phyloP scores from a whole-genome alignment of 1,140 invertebrate genomes.

The Magallana gigas region DNA sequence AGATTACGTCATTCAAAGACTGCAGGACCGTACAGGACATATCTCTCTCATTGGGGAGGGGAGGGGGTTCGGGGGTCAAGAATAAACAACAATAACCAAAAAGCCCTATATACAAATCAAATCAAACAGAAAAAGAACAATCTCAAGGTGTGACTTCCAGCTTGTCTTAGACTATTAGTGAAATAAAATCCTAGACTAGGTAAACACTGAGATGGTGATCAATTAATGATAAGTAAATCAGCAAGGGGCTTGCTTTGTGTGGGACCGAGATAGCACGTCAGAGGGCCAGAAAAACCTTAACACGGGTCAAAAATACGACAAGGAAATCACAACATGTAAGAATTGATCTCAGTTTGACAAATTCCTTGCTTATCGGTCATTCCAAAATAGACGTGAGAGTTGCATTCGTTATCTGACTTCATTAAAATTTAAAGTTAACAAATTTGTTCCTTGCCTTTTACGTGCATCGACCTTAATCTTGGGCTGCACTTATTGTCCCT shows the following conservation, averaged over 20 bases:
- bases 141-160: not conserved
- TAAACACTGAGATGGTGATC: conserved; percentile 21
- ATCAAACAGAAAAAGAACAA: not conserved
- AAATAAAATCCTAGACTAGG: not conserved
- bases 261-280: not conserved
- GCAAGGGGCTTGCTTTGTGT: not conserved
- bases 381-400: not conserved
- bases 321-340: conserved; percentile 25
- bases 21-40: too few species aligned
- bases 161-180: not conserved
- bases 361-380: conserved; percentile 22
- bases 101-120: not conserved
- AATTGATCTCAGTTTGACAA: not conserved
- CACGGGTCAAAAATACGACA: conserved; percentile 3
- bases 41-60: too few species aligned
- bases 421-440: not conserved
- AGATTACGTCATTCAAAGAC: too few species aligned
- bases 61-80: not conserved
- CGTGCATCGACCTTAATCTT: not conserved
- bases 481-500: not conserved
- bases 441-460: not conserved
- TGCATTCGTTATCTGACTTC: not conserved
- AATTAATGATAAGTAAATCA: conserved; percentile 34
- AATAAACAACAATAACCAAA: not conserved
- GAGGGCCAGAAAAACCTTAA: not conserved